phyloP scores from a whole-genome alignment of 2,113 vertebrate genomes.

The Xiphophorus maculatus region DNA sequence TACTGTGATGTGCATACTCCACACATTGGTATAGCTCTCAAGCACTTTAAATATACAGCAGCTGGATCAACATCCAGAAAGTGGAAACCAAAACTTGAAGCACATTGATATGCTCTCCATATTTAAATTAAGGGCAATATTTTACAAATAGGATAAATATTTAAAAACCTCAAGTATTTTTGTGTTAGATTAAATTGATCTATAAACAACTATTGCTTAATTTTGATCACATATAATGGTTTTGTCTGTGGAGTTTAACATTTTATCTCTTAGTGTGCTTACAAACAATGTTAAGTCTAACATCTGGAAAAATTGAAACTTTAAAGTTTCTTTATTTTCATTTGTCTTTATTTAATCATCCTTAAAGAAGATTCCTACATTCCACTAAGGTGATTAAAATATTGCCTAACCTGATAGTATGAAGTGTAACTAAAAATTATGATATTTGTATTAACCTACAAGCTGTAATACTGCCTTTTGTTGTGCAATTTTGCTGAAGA shows the following conservation, averaged over 20 bases:
- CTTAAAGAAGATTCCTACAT: background rate
- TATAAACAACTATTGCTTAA: background rate
- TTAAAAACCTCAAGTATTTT: no score
- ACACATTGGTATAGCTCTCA: conserved; percentile 42
- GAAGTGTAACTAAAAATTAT: background rate
- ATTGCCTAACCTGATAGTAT: background rate
- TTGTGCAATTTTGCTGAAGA: background rate
- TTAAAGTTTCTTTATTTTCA: background rate
- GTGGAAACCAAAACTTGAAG: conserved; percentile 5
- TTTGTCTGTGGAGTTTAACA: background rate
- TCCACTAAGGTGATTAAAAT: background rate
- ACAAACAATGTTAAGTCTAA: background rate
- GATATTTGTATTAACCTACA: background rate
- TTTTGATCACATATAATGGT: background rate
- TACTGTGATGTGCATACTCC: conserved; percentile 39
- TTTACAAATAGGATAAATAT: no score
- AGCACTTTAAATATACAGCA: conserved; percentile 64
- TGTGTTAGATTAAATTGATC: background rate
- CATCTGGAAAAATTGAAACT: background rate
- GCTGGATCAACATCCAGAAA: conserved; percentile 14
- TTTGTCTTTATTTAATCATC: background rate
- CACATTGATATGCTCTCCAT: conserved; percentile 6
- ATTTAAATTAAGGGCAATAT: background rate
- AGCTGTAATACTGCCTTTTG: background rate
- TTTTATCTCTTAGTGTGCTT: background rate